Percentiles rank a stretch among this genome's conserved stretches.
These are phyloP conservation scores for Criorhina ranunculi DNA, from an alignment of 2,888 invertebrate genomes.

Conservation along the genomic window DNA sequence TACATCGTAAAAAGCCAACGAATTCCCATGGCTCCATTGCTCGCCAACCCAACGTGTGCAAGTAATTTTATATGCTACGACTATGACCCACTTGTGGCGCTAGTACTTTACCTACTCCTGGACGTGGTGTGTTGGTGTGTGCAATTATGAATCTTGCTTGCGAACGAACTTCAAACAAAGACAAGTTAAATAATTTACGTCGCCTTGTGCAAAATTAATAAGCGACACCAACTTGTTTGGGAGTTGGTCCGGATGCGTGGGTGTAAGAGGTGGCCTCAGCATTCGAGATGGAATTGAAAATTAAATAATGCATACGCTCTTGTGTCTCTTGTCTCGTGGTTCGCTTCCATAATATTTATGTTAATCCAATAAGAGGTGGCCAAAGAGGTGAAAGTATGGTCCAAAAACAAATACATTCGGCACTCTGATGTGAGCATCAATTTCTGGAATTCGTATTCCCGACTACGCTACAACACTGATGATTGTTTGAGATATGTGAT, in stretches of 20 bases:
- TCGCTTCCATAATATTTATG: slow-evolving; percentile 65
- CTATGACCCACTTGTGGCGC: slow-evolving; percentile 58
- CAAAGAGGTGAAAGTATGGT: slow-evolving; percentile 66
- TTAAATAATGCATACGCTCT: slow-evolving; percentile 53
- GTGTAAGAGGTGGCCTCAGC: slow-evolving; percentile 42
- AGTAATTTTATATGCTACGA: slow-evolving; percentile 57
- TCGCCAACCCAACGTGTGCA: slow-evolving; percentile 18
- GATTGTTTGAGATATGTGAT: slow-evolving; percentile 62
- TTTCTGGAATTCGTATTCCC: slow-evolving; percentile 52
- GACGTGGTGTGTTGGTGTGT: slow-evolving; percentile 48
- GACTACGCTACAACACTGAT: slow-evolving; percentile 11
- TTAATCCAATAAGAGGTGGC: slow-evolving; percentile 57
- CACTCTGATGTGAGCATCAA: slow-evolving; percentile 29
- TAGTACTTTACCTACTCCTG: slow-evolving; percentile 24
- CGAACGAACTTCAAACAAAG: slow-evolving; percentile 54
- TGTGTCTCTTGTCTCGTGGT: slow-evolving; percentile 39
- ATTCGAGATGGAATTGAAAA: slow-evolving; percentile 46
- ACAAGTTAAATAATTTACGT: slow-evolving; percentile 47
- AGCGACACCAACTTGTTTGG: slow-evolving; percentile 59
- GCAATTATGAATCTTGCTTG: slow-evolving; percentile 57
- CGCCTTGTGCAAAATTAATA: slow-evolving; percentile 67
- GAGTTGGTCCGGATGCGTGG: slow-evolving; percentile 38
- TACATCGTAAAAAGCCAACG: slow-evolving; percentile 34
- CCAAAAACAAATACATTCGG: slow-evolving; percentile 22
- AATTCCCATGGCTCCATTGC: slow-evolving; percentile 48